A percentile compares a stretch with the other conserved stretches of the same genome.
Evolutionary conservation across 1,140 invertebrate species (phyloP).

Genomic region (Diploscapter pachys): DNA sequence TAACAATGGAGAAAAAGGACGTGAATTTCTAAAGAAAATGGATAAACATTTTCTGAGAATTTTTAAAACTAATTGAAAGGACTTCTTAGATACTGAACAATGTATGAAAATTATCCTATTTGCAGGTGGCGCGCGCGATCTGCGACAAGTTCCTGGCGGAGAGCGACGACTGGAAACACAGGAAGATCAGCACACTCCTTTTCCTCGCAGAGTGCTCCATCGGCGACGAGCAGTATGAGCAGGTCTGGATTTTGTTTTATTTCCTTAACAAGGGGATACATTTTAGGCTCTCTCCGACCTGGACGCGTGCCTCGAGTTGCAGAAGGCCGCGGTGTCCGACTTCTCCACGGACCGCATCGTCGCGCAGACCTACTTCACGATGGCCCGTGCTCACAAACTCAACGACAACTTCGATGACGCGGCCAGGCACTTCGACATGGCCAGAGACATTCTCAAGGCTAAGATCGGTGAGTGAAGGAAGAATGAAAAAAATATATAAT

Average conservation of each 20-base stretch:
- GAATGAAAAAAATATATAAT: no score
- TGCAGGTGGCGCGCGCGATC: background rate
- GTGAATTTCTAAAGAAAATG: no score
- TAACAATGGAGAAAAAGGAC: no score
- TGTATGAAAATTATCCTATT: no score
- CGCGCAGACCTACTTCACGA: conserved; percentile 1
- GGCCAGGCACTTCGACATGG: background rate
- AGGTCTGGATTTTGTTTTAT: background rate
- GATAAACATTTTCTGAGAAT: no score
- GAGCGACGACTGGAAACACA: background rate
- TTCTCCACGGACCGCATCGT: background rate
- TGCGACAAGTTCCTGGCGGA: conserved; percentile 3
- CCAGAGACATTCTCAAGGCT: background rate
- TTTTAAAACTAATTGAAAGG: no score
- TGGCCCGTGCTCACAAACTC: background rate
- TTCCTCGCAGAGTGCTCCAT: background rate
- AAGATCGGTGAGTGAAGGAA: background rate
- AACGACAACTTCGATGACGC: conserved; percentile 13
- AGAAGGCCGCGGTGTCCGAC: background rate
- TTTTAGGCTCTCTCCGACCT: conserved; percentile 11
- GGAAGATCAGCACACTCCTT: background rate
- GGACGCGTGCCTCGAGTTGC: background rate
- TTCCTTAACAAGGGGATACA: background rate
- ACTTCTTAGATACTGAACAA: no score
- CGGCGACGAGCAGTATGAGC: conserved; percentile 4